phyloP scores from a whole-genome alignment of 2,797 vertebrate species.

The Coranthus polyacanthus region DNA sequence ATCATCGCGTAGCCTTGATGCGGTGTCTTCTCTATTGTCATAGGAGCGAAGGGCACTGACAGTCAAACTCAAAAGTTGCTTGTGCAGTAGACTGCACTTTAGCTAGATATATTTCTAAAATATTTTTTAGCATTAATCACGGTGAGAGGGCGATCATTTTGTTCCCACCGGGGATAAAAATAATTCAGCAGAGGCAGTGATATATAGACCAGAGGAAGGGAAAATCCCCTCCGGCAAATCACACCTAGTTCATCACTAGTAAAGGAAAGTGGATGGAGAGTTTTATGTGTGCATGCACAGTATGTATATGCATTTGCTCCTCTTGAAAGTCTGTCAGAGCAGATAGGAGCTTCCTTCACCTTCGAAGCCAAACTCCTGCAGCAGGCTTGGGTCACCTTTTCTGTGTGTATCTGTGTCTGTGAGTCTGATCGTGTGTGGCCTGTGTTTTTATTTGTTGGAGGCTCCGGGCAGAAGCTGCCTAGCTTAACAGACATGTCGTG shows the following conservation, averaged over 20 bases:
- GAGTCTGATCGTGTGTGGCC: conserved; percentile 2
- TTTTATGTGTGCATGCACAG: background rate
- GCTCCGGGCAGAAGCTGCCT: conserved; percentile 52
- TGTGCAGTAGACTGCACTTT: too few relatives aligned
- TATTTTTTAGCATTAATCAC: conserved; percentile 18
- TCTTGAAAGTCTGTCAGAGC: conserved; percentile 23
- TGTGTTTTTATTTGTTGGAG: conserved; percentile 46
- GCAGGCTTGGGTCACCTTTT: conserved; percentile 34
- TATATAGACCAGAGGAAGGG: too few relatives aligned
- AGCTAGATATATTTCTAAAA: too few relatives aligned
- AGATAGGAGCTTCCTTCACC: conserved; percentile 29
- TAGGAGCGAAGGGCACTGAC: too few relatives aligned
- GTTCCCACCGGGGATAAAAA: conserved; percentile 27
- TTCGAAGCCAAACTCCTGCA: conserved; percentile 53
- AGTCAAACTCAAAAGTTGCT: too few relatives aligned
- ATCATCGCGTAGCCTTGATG: too few relatives aligned
- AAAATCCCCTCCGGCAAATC: too few relatives aligned
- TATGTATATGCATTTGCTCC: conserved; percentile 3
- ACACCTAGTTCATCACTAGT: background rate
- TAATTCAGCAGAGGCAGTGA: conserved; percentile 16
- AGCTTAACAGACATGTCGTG: conserved; percentile 56
- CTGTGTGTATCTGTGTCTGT: conserved; percentile 7
- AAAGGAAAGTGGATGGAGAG: background rate
- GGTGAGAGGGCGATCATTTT: conserved; percentile 17
- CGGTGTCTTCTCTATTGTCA: too few relatives aligned